A percentile compares a stretch with the other conserved stretches of the same genome.
Evolutionary conservation across 2,888 invertebrate species (phyloP).

Genomic region (Portevinia maculata): DNA sequence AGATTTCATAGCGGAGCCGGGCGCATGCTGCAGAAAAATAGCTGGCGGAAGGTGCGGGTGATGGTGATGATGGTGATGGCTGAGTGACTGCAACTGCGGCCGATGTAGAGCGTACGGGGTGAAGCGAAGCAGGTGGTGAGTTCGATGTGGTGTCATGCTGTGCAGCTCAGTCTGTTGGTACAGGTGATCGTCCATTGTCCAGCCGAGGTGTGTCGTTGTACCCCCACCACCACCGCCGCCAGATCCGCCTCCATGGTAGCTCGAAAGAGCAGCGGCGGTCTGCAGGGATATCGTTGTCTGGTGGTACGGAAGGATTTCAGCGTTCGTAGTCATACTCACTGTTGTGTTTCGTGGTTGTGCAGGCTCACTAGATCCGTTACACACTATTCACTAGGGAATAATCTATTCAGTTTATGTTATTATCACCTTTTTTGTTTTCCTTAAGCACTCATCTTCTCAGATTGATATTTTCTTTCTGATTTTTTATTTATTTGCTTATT

Average conservation of each 20-base stretch:
- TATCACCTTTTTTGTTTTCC: slow-evolving; percentile 41
- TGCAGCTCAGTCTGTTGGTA: slow-evolving; percentile 83
- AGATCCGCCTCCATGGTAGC: slow-evolving; percentile 79
- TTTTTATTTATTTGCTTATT: slow-evolving; percentile 19
- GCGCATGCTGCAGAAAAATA: slow-evolving; percentile 65
- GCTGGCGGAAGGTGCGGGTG: slow-evolving; percentile 77
- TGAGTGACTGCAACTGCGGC: slow-evolving; percentile 83
- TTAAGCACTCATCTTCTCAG: slow-evolving; percentile 51
- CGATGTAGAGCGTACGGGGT: slow-evolving; percentile 88
- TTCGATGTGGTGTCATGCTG: slow-evolving; percentile 80
- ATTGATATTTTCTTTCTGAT: slow-evolving; percentile 7
- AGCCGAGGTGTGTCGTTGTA: slow-evolving; percentile 77
- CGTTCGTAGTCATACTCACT: slow-evolving; percentile 80
- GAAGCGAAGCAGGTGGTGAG: slow-evolving; percentile 82
- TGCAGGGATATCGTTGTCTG: slow-evolving; percentile 81
- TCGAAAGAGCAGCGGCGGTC: slow-evolving; percentile 80
- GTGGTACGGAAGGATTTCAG: slow-evolving; percentile 82
- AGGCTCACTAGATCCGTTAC: slow-evolving; percentile 26
- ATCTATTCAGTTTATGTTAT: slow-evolving; percentile 53
- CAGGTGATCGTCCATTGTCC: slow-evolving; percentile 79
- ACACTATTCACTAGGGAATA: slow-evolving; percentile 30
- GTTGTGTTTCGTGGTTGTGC: not conserved
- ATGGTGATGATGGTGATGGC: slow-evolving; percentile 79
- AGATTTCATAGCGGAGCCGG: slow-evolving; percentile 75
- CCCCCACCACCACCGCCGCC: slow-evolving; percentile 76